Percentiles rank a stretch among this genome's conserved stretches.
phyloP scores from a whole-genome alignment of 2,797 vertebrate genomes.

The Galagoides demidoff region DNA sequence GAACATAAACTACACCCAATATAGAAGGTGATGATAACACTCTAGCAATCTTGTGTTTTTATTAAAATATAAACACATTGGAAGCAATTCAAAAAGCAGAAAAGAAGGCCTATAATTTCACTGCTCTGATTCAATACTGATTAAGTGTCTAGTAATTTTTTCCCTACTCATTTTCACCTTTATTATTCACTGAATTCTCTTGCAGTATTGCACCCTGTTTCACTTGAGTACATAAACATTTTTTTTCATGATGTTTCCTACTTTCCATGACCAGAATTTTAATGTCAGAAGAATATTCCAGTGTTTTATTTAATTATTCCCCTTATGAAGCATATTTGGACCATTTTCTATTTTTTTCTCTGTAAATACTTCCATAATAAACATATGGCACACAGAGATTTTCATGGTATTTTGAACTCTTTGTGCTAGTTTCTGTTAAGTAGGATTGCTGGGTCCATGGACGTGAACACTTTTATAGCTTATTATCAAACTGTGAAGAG shows the following conservation, averaged over 20 bases:
- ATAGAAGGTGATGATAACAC: neutral
- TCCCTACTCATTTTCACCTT: neutral
- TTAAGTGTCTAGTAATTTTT: neutral
- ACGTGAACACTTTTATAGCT: conserved; percentile 24
- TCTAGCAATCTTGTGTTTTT: neutral
- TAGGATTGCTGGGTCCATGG: conserved; percentile 10
- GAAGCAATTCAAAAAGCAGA: neutral
- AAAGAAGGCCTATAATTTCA: neutral
- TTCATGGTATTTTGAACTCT: neutral
- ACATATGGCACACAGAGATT: neutral
- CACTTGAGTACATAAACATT: neutral
- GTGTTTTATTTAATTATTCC: conserved; percentile 6
- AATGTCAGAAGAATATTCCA: conserved; percentile 23
- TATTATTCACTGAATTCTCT: neutral
- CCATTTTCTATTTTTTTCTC: conserved; percentile 13
- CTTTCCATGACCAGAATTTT: neutral
- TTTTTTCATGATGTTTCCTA: neutral
- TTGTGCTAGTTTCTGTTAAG: neutral
- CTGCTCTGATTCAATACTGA: neutral
- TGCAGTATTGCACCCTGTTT: neutral
- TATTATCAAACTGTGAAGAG: conserved; percentile 55
- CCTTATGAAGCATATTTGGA: neutral
- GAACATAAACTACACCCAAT: neutral
- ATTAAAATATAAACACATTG: neutral
- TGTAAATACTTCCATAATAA: conserved; percentile 28